Conservation (phyloP, 1,140 invertebrate species). For the Euura lappo region DNA sequence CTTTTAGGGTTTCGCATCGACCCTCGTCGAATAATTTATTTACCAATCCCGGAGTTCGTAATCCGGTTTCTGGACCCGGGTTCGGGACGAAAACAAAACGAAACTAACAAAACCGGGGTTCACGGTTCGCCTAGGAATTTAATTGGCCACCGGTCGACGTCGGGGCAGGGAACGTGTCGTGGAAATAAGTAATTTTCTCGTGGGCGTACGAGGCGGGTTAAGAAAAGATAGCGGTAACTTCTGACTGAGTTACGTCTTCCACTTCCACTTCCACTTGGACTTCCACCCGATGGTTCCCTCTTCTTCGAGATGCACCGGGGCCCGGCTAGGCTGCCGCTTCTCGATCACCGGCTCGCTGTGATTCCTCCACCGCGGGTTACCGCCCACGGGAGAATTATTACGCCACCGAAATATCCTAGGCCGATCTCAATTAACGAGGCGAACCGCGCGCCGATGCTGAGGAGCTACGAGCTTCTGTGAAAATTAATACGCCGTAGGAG, state of each 20-base stretch:
- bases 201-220: background rate
- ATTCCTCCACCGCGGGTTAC: background rate
- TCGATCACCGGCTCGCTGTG: background rate
- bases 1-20: background rate
- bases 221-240: constrained; percentile 3
- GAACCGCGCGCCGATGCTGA: background rate
- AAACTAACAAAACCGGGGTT: background rate
- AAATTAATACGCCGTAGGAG: constrained; percentile 8
- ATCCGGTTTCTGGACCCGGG: background rate
- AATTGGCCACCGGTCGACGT: background rate
- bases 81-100: background rate
- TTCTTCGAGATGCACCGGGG: background rate
- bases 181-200: background rate
- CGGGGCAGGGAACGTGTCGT: background rate
- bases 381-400: constrained; percentile 5
- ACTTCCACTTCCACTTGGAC: background rate
- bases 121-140: background rate
- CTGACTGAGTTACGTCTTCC: constrained; percentile 4
- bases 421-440: constrained; percentile 1
- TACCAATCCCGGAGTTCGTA: background rate
- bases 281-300: background rate
- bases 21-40: background rate
- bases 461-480: background rate
- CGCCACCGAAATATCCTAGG: constrained; percentile 6
- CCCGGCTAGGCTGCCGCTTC: background rate